Conservation (phyloP, 2,797 vertebrate species). For the Craterocephalus amniculus region DNA sequence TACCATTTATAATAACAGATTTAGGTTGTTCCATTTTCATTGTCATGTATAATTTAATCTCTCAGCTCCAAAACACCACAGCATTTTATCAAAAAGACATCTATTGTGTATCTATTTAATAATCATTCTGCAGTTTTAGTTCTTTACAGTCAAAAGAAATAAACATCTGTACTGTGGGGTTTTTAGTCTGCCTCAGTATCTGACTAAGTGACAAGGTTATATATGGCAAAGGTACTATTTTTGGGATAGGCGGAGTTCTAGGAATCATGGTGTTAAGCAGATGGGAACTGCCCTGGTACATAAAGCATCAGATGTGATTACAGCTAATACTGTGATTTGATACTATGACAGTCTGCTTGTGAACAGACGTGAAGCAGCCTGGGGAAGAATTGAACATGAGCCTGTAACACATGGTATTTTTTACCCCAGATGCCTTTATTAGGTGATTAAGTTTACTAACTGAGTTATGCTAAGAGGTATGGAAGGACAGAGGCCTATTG, state of each 20-base stretch:
- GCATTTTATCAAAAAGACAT: background rate
- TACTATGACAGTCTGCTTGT: slow-evolving; percentile 2
- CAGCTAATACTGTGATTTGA: slow-evolving; percentile 21
- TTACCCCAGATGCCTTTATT: background rate
- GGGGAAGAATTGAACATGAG: background rate
- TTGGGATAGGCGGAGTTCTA: slow-evolving; percentile 44
- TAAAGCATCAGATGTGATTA: slow-evolving; percentile 18
- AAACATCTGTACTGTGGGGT: background rate
- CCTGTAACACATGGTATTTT: background rate
- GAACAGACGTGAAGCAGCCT: slow-evolving; percentile 6
- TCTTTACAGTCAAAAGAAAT: background rate
- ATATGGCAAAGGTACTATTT: slow-evolving; percentile 77
- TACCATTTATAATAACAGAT: background rate
- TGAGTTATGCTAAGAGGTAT: background rate
- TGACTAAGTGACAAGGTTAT: slow-evolving; percentile 66
- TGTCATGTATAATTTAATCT: background rate
- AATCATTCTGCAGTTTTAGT: background rate
- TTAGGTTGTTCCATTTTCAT: background rate
- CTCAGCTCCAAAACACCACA: background rate
- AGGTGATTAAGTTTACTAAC: background rate
- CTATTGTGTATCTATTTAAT: background rate
- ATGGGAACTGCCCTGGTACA: slow-evolving; percentile 27
- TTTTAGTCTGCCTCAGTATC: slow-evolving; percentile 14
- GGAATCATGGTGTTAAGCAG: slow-evolving; percentile 42
- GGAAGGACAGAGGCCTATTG: background rate